Conservation (phyloP, 2,888 invertebrate species). For the Carcina quercana region DNA sequence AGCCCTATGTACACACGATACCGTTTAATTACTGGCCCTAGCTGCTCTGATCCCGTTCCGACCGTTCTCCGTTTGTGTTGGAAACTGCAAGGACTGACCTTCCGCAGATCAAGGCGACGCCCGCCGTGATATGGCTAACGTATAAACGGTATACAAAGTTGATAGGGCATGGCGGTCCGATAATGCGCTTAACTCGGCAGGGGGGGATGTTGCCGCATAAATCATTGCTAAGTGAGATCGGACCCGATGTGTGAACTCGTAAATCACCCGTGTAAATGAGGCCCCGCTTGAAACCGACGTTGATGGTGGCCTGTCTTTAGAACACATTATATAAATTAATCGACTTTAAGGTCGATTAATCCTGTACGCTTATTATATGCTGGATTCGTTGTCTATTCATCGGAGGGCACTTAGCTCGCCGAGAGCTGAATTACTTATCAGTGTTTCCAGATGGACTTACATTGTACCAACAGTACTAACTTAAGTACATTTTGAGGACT, state of each 20-base stretch:
- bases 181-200: conserved; percentile 65
- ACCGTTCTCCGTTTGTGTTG: conserved; percentile 6
- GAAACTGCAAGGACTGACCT: not conserved
- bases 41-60: not conserved
- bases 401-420: no score
- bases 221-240: conserved; percentile 71
- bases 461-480: no score
- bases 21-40: not conserved
- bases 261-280: conserved; percentile 69
- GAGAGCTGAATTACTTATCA: no score
- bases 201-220: conserved; percentile 64
- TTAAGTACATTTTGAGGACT: no score
- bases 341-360: conserved; percentile 31
- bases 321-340: conserved; percentile 46
- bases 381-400: no score
- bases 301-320: conserved; percentile 54
- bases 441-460: no score
- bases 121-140: conserved; percentile 25
- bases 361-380: conserved; percentile 17
- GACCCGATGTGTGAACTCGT: conserved; percentile 68
- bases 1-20: not conserved
- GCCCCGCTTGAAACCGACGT: conserved; percentile 38
- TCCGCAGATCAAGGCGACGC: not conserved
- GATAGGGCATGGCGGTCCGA: conserved; percentile 60
- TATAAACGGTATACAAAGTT: conserved; percentile 54